Evolutionary conservation across 2,113 vertebrate species (phyloP), one percentile per base, ranked within the genome.

Genomic region (Dendrocopos noguchii): DNA sequence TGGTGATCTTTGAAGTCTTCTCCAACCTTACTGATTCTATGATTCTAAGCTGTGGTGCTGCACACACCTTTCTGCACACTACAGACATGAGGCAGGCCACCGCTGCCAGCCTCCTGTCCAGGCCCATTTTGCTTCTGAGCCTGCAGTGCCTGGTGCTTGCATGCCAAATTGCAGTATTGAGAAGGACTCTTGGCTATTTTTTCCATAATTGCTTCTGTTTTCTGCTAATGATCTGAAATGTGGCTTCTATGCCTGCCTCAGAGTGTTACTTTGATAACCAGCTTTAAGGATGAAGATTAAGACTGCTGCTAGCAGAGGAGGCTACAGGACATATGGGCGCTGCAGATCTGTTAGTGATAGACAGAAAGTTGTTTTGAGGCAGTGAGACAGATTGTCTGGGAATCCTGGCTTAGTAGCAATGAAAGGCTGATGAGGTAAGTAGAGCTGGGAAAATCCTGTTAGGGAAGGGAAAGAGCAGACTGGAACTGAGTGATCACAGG

Each of bases 401-500:
- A 88, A 88, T 88, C 88, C 72, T 91, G 87, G 64, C 68, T 95
- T 78, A 78, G 63, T 10, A 81, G 80, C 87, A 91, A 27, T 83
- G 74, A 87, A 90, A 84, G 61, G 77, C 71, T 75, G 80, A 75
- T 42, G 83, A 94, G 88, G 92, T 86, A 92, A 93, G 63, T 31
- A 88, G 52, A 59, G 57, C 56, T 93, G 60, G 91, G 94, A 82
- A 92, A 93, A 95, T 88, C 91, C 88, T 96, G 67, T 86, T 89
- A 87, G 87, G 73, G 44, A 60, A 77, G 87, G 76, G 77, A 61
- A 56, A 86, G 29, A 70, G 73, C 79, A 74, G 77, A 34, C 73
- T 89, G 84, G 68, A 91, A 78, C 91, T 7, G 50, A 78, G 73
- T 28, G 50, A 88, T 91, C 88, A 15, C 46, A 61, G 73, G 70